A percentile compares a stretch with the other conserved stretches of the same genome.
phyloP scores from a whole-genome alignment of 2,113 vertebrate species.

The Cyprinodon variegatus region DNA sequence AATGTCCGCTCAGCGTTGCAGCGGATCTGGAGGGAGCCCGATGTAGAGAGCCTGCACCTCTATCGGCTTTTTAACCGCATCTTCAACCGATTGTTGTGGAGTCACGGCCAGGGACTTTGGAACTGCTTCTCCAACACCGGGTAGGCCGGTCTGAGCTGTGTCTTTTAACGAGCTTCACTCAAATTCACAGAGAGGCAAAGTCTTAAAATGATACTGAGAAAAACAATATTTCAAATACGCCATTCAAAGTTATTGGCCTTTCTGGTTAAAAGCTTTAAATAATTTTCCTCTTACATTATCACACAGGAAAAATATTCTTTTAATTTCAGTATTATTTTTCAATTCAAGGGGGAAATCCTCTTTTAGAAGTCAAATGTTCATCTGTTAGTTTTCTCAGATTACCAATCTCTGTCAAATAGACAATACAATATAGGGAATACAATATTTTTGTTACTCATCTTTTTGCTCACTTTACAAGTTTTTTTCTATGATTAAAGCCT shows the following conservation, averaged over 20 bases:
- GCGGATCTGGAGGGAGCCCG: conserved; percentile 90
- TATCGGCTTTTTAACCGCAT: conserved; percentile 92
- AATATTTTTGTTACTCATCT: background rate
- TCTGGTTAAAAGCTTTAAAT: background rate
- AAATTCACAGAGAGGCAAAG: background rate
- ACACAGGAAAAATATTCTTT: background rate
- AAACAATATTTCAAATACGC: background rate
- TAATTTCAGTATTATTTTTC: background rate
- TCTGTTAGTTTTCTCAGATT: background rate
- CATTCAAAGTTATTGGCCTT: background rate
- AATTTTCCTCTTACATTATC: background rate
- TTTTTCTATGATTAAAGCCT: background rate
- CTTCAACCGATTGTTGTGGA: conserved; percentile 96
- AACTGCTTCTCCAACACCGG: conserved; percentile 94
- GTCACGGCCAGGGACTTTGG: conserved; percentile 95
- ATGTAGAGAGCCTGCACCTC: conserved; percentile 90
- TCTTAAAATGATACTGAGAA: background rate
- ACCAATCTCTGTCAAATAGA: background rate
- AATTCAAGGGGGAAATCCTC: background rate
- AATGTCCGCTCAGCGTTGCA: conserved; percentile 88
- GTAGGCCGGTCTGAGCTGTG: conserved; percentile 33
- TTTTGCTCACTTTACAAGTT: background rate
- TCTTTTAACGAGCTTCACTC: no score
- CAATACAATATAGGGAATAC: no score
- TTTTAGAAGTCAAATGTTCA: background rate